Evolutionary conservation across 2,888 invertebrate species (phyloP).

Genomic region (Drosophila hamatofila): DNA sequence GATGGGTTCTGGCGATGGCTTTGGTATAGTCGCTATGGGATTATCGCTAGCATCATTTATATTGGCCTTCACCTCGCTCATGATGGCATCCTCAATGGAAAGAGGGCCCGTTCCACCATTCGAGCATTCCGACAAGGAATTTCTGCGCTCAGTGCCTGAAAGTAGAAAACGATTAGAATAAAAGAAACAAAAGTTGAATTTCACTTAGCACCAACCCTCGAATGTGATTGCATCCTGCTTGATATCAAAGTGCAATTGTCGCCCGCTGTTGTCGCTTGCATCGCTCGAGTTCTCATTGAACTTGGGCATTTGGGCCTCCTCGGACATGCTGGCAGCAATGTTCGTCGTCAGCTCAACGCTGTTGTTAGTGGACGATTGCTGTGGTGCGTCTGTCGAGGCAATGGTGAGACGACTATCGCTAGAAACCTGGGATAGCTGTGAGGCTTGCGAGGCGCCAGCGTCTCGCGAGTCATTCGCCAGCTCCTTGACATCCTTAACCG

Average conservation of each 20-base stretch:
- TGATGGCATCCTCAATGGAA: constrained; percentile 66
- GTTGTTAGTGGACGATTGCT: constrained; percentile 83
- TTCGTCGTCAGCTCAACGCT: constrained; percentile 75
- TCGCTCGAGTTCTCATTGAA: constrained; percentile 83
- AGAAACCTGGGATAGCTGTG: constrained; percentile 88
- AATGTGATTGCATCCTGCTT: constrained; percentile 85
- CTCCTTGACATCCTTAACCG: constrained; percentile 60
- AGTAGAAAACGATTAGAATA: not conserved
- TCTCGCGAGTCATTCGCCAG: constrained; percentile 60
- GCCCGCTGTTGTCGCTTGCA: constrained; percentile 43
- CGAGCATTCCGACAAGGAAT: constrained; percentile 47
- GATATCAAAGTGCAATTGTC: constrained; percentile 83
- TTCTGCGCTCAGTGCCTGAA: constrained; percentile 78
- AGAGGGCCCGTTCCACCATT: constrained; percentile 31
- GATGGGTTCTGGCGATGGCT: constrained; percentile 7
- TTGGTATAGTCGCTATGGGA: constrained; percentile 20
- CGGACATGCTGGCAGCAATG: constrained; percentile 83
- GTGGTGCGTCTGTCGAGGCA: constrained; percentile 85
- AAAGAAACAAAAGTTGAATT: not conserved
- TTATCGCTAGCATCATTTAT: constrained; percentile 45
- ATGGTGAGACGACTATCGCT: constrained; percentile 86
- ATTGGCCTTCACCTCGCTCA: constrained; percentile 66
- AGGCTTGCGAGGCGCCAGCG: constrained; percentile 87
- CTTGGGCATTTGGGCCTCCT: constrained; percentile 85
- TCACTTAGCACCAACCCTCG: constrained; percentile 71